Conservation (phyloP, 2,797 vertebrate species). For the Hemibagrus guttatus region DNA sequence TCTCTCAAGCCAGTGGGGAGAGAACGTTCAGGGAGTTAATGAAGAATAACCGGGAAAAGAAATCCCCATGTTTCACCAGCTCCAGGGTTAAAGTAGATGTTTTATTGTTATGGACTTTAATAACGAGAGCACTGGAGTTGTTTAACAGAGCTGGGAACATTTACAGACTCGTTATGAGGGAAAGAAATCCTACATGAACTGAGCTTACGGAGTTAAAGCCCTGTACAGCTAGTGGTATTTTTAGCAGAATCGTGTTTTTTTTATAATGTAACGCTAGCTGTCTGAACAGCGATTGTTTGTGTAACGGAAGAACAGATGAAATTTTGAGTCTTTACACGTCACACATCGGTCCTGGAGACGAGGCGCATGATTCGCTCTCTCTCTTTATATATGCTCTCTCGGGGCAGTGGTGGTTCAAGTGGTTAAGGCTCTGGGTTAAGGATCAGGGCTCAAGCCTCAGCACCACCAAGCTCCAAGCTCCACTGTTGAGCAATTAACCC, state of each 20-base stretch:
- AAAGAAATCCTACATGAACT: not conserved
- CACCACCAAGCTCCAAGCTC: too few species aligned
- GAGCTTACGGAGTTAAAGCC: not conserved
- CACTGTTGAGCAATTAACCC: too few species aligned
- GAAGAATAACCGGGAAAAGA: not conserved
- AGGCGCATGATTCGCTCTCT: not conserved
- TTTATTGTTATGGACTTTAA: not conserved
- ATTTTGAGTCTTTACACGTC: not conserved
- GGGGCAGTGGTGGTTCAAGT: too few species aligned
- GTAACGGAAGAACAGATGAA: not conserved
- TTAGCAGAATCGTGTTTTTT: not conserved
- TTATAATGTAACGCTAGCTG: not conserved
- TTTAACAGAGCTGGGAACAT: not conserved
- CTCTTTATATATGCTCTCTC: too few species aligned
- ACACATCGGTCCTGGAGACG: not conserved
- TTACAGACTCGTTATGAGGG: not conserved
- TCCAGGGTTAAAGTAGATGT: not conserved
- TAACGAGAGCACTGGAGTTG: not conserved
- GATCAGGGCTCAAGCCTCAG: too few species aligned
- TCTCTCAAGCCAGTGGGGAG: not conserved
- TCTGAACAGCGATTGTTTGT: not conserved
- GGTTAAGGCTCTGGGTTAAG: too few species aligned
- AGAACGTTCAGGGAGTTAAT: not conserved
- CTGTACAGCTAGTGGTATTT: constrained; percentile 2
- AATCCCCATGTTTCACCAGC: not conserved